phyloP scores from a whole-genome alignment of 1,140 invertebrate species.

The Geopemphigus sp. region DNA sequence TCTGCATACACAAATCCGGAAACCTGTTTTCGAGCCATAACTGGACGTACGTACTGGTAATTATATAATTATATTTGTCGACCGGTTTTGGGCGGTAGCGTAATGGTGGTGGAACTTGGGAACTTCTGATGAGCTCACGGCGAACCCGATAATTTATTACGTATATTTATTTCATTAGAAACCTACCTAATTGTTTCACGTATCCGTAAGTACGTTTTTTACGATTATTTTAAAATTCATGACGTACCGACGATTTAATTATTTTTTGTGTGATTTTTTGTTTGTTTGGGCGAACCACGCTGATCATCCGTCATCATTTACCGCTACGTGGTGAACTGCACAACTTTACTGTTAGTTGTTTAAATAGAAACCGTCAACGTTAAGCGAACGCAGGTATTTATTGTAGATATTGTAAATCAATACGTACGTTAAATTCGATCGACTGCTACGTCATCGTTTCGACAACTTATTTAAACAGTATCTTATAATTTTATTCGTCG shows the following conservation, averaged over 20 bases:
- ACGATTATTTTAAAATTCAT: neutral
- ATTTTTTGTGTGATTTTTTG: neutral
- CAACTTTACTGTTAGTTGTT: neutral
- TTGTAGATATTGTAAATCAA: no score
- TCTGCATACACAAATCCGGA: neutral
- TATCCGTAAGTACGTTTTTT: neutral
- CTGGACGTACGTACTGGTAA: neutral
- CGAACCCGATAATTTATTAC: neutral
- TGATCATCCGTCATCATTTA: no score
- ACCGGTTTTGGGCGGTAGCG: conserved; percentile 17
- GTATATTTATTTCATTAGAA: neutral
- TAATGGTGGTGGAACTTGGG: conserved; percentile 1
- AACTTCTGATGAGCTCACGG: conserved; percentile 8
- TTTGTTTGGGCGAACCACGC: neutral
- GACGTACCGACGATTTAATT: neutral
- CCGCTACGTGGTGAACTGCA: neutral
- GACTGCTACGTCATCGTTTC: no score
- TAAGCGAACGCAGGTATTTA: neutral
- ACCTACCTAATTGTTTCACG: neutral
- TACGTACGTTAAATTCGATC: no score
- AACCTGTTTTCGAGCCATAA: conserved; percentile 14
- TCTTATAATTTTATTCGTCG: no score
- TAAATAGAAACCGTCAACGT: neutral
- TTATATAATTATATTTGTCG: conserved; percentile 6
- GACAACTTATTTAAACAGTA: no score